Evolutionary conservation across 2,797 vertebrate genomes (phyloP).

Genomic region (Jordanella pulchra): DNA sequence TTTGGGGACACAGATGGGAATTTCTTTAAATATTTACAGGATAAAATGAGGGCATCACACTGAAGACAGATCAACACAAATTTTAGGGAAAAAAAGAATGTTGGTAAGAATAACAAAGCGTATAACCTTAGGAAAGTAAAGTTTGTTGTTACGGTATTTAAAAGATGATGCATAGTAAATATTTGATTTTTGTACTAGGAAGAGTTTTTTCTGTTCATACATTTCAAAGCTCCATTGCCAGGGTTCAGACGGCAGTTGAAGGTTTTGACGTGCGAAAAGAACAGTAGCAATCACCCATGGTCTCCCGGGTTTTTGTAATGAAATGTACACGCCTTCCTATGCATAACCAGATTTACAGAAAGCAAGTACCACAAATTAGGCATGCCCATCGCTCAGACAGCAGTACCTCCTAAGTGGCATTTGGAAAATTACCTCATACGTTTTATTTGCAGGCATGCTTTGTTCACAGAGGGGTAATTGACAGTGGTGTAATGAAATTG

Average conservation of each 20-base stretch:
- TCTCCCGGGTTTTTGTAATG: conserved; percentile 73
- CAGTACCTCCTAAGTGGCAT: conserved; percentile 72
- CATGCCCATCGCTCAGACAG: conserved; percentile 65
- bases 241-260: conserved; percentile 61
- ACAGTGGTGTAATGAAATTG: conserved; percentile 78
- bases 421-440: conserved; percentile 78
- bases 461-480: conserved; percentile 75
- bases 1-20: conserved; percentile 38
- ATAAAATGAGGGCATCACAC: conserved; percentile 21
- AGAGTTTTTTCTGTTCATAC: conserved; percentile 54
- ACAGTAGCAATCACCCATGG: conserved; percentile 69
- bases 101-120: background rate
- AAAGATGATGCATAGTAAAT: conserved; percentile 17
- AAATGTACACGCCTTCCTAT: conserved; percentile 64
- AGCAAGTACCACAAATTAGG: conserved; percentile 75
- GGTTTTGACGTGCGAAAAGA: conserved; percentile 69
- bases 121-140: background rate
- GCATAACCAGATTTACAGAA: conserved; percentile 73
- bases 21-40: too few relatives aligned
- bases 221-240: conserved; percentile 84
- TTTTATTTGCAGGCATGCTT: conserved; percentile 76
- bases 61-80: conserved; percentile 40
- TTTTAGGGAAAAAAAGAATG: conserved; percentile 42
- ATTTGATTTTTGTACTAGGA: conserved; percentile 64
- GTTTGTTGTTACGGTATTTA: background rate